These are phyloP conservation scores for Troides helena DNA, from an alignment of 2,888 invertebrate species.

Conservation along the genomic window DNA sequence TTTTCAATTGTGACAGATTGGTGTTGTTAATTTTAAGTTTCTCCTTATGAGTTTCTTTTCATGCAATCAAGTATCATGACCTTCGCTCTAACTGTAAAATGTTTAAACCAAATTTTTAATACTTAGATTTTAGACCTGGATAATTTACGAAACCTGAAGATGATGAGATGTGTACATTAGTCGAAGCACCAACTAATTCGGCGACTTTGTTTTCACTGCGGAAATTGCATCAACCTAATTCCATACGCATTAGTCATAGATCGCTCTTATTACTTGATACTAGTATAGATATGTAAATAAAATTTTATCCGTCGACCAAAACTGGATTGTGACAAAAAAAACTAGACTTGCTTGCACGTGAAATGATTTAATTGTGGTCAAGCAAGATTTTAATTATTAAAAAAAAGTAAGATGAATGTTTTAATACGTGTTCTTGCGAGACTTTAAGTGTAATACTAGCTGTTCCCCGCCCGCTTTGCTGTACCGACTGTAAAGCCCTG, in stretches of 20 bases:
- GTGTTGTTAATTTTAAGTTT: no score
- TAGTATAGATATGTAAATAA: constrained; percentile 13
- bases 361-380: neutral
- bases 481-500: no score
- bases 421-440: neutral
- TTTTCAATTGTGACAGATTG: no score
- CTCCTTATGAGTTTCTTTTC: no score
- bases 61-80: no score
- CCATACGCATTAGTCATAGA: constrained; percentile 22
- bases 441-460: neutral
- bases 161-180: neutral
- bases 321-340: constrained; percentile 22
- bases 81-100: no score
- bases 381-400: neutral
- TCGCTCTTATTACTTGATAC: constrained; percentile 21
- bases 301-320: constrained; percentile 7
- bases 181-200: constrained; percentile 1
- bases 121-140: no score
- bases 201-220: constrained; percentile 18
- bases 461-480: no score
- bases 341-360: neutral
- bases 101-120: neutral
- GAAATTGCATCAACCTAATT: constrained; percentile 31
- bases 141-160: neutral
- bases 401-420: neutral